Evolutionary conservation across 2,888 invertebrate species (phyloP).

Genomic region (Eilema griseolum): DNA sequence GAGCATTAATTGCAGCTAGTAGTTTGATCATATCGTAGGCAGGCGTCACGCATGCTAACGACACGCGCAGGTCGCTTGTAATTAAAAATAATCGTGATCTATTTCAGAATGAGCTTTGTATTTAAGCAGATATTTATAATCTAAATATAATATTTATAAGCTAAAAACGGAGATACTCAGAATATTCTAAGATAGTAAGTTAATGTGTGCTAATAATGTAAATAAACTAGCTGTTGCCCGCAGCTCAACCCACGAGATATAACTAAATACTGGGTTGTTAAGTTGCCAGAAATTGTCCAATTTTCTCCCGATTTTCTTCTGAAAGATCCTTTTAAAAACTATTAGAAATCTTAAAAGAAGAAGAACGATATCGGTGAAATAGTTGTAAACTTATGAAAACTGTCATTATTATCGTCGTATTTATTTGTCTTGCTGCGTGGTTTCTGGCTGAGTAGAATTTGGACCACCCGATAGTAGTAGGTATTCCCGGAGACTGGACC

Average conservation of each 20-base stretch:
- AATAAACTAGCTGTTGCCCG: background rate
- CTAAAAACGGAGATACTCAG: background rate
- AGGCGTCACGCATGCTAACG: background rate
- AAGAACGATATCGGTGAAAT: no score
- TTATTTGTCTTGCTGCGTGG: no score
- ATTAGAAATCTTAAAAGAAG: no score
- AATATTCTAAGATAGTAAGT: background rate
- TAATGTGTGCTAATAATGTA: background rate
- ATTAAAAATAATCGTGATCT: background rate
- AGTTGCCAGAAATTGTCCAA: background rate
- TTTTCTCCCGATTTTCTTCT: background rate
- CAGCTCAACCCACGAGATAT: background rate
- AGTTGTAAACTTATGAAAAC: no score
- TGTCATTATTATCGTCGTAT: no score
- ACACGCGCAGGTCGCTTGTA: background rate
- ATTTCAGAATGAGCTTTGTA: constrained; percentile 2
- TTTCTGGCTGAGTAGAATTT: no score
- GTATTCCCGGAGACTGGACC: no score
- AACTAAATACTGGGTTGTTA: background rate
- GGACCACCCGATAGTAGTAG: no score
- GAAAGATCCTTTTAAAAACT: no score
- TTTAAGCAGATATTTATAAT: background rate
- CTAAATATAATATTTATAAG: no score
- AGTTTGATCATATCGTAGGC: constrained; percentile 20
- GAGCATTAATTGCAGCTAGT: constrained; percentile 51